Percentiles rank a stretch among this genome's conserved stretches.
phyloP scores from a whole-genome alignment of 2,797 vertebrate species.

The Kryptopterus vitreolus region DNA sequence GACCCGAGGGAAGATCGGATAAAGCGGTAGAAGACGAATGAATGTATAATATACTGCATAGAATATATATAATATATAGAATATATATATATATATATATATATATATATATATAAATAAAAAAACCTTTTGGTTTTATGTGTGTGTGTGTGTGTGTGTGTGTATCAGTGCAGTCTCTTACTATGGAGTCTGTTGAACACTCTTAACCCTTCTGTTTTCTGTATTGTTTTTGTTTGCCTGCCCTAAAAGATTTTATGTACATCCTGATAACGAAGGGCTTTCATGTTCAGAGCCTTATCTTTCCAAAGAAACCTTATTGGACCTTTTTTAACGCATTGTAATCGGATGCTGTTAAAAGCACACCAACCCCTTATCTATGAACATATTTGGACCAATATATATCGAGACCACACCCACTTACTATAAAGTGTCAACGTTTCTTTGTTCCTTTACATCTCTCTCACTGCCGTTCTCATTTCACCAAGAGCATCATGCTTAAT shows the following conservation, averaged over 20 bases:
- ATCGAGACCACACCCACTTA: conserved; percentile 4
- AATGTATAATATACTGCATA: too few relatives aligned
- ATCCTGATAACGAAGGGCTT: background rate
- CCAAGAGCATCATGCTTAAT: conserved; percentile 49
- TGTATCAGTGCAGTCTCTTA: too few relatives aligned
- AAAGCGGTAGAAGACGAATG: too few relatives aligned
- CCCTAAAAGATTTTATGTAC: background rate
- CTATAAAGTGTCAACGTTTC: conserved; percentile 7
- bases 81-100: too few relatives aligned
- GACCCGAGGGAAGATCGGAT: too few relatives aligned
- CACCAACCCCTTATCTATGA: background rate
- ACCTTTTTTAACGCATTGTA: background rate
- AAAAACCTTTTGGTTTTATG: too few relatives aligned
- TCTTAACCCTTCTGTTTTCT: too few relatives aligned
- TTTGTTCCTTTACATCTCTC: background rate
- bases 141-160: too few relatives aligned
- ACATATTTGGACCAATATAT: background rate
- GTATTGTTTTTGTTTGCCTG: background rate
- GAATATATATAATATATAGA: too few relatives aligned
- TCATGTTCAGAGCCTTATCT: background rate
- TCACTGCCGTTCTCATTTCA: conserved; percentile 31
- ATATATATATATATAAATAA: too few relatives aligned
- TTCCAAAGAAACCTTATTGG: too few relatives aligned
- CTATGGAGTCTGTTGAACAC: too few relatives aligned
- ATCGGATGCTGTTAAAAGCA: background rate